These are phyloP conservation scores for Harpagus bidentatus DNA, from an alignment of 2,113 vertebrate species.

Conservation along the genomic window DNA sequence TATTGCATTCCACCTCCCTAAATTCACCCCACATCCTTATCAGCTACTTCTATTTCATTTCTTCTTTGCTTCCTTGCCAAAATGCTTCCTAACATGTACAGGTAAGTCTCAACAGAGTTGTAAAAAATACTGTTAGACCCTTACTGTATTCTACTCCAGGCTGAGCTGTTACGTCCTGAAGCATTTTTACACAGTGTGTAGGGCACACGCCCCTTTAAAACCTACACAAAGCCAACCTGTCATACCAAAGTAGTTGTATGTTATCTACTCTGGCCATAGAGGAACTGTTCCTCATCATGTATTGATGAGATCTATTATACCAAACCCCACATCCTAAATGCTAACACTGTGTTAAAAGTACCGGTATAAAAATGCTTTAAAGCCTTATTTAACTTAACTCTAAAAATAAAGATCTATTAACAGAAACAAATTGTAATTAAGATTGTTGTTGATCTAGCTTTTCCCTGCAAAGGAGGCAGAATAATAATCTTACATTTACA, in stretches of 20 bases:
- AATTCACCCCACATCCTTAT: not conserved
- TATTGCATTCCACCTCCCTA: constrained; percentile 1
- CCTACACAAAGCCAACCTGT: not conserved
- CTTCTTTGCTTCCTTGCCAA: not conserved
- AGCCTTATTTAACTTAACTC: not conserved
- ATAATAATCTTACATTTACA: not conserved
- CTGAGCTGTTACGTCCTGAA: not conserved
- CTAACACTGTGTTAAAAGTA: not conserved
- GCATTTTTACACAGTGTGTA: not conserved
- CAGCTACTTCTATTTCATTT: constrained; percentile 12
- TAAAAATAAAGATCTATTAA: constrained; percentile 21
- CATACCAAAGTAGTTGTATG: not conserved
- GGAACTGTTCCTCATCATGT: not conserved
- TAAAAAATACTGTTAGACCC: not conserved
- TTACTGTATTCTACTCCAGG: not conserved
- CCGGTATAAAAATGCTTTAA: not conserved
- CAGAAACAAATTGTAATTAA: constrained; percentile 14
- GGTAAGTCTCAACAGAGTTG: not conserved
- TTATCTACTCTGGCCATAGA: not conserved
- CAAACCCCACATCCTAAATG: not conserved
- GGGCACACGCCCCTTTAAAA: not conserved
- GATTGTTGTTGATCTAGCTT: not conserved
- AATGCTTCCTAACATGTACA: not conserved
- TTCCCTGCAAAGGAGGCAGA: not conserved
- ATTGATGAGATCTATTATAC: not conserved